Evolutionary conservation across 2,113 vertebrate genomes (phyloP).

Genomic region (Siniperca knerii): DNA sequence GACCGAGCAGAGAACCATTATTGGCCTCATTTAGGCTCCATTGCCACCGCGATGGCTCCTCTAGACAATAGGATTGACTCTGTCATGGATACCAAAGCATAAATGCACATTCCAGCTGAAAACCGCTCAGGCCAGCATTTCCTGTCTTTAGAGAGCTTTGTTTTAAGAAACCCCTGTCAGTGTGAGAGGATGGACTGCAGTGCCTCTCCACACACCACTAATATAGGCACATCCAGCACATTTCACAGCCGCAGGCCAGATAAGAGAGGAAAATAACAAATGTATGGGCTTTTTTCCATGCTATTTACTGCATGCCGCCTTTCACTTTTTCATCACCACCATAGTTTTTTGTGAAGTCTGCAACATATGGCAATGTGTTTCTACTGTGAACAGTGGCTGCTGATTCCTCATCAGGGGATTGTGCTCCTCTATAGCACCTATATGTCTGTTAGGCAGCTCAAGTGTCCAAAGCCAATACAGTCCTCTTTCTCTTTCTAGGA

Average conservation of each 20-base stretch:
- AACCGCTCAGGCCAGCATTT: constrained; percentile 76
- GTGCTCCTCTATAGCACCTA: constrained; percentile 42
- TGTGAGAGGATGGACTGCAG: constrained; percentile 46
- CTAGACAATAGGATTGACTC: constrained; percentile 76
- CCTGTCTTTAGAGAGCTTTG: constrained; percentile 65
- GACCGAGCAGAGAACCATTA: constrained; percentile 75
- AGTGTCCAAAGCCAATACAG: constrained; percentile 37
- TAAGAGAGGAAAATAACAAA: constrained; percentile 44
- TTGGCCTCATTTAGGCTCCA: constrained; percentile 82
- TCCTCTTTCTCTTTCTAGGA: constrained; percentile 39
- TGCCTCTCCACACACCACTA: constrained; percentile 46
- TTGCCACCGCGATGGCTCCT: constrained; percentile 71
- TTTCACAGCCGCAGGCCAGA: constrained; percentile 57
- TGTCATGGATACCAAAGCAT: constrained; percentile 72
- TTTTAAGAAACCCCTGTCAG: constrained; percentile 48
- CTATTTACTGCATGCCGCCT: constrained; percentile 34
- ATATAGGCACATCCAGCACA: constrained; percentile 59
- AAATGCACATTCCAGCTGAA: constrained; percentile 71
- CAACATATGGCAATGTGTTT: constrained; percentile 54
- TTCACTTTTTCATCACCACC: constrained; percentile 34
- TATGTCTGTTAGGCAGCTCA: constrained; percentile 47
- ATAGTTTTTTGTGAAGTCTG: constrained; percentile 26
- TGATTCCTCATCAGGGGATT: constrained; percentile 50
- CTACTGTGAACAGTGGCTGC: constrained; percentile 47
- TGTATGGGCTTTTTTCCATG: constrained; percentile 24